Percentiles rank a stretch among this genome's conserved stretches.
These are phyloP conservation scores for Torymus aiolomorphi DNA, from an alignment of 2,888 invertebrate genomes.

Conservation along the genomic window DNA sequence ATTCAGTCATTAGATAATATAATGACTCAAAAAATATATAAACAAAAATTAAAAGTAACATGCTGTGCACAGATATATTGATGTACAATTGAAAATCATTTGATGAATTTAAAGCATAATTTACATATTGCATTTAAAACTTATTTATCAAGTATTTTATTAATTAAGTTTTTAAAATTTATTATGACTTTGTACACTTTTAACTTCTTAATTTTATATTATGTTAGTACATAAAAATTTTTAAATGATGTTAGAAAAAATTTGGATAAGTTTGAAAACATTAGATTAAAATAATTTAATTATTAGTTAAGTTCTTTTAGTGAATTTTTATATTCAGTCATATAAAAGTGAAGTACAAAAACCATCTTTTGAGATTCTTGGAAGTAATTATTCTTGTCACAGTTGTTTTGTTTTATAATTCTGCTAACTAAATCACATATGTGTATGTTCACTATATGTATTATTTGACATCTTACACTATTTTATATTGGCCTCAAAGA, in stretches of 20 bases:
- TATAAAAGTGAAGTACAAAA: slow-evolving; percentile 40
- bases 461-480: slow-evolving; percentile 23
- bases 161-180: neutral
- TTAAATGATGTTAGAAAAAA: too few species aligned
- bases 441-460: slow-evolving; percentile 1
- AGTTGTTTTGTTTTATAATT: slow-evolving; percentile 40
- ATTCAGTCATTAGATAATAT: slow-evolving; percentile 17
- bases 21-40: neutral
- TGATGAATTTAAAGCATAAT: neutral
- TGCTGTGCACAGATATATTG: neutral
- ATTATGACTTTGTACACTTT: neutral
- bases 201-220: neutral
- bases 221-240: neutral
- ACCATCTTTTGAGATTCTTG: slow-evolving; percentile 28
- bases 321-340: slow-evolving; percentile 16
- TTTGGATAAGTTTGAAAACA: slow-evolving; percentile 1
- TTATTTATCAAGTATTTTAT: neutral
- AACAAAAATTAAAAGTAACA: slow-evolving; percentile 28
- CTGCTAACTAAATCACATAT: slow-evolving; percentile 47
- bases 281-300: slow-evolving; percentile 13
- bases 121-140: slow-evolving; percentile 1
- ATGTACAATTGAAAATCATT: neutral
- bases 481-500: slow-evolving; percentile 26
- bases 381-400: slow-evolving; percentile 25
- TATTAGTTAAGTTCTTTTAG: neutral